A percentile compares a stretch with the other conserved stretches of the same genome.
phyloP scores from a whole-genome alignment of 2,797 vertebrate species.

The Tangara arthus region DNA sequence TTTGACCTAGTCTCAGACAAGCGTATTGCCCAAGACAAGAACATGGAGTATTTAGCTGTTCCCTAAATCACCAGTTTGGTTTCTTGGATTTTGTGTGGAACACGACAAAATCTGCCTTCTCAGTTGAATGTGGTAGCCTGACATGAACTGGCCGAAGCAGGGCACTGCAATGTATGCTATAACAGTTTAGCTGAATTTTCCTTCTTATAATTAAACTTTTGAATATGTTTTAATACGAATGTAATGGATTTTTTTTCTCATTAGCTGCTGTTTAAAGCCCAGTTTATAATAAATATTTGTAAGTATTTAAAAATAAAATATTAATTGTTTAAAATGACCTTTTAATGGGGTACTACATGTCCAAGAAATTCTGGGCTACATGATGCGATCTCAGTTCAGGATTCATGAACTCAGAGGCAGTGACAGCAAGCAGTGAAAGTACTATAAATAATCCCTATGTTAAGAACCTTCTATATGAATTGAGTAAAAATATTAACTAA shows the following conservation, averaged over 20 bases:
- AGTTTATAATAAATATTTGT: conserved; percentile 69
- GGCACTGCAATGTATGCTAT: neutral
- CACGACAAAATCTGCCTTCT: neutral
- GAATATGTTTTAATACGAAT: conserved; percentile 62
- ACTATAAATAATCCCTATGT: neutral
- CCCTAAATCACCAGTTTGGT: neutral
- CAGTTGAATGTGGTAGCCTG: neutral
- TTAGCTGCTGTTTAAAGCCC: conserved; percentile 56
- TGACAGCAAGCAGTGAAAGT: neutral
- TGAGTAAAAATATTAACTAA: neutral
- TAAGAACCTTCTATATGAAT: neutral
- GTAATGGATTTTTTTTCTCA: conserved; percentile 60
- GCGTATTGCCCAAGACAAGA: neutral
- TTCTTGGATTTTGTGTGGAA: neutral
- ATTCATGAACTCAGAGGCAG: neutral
- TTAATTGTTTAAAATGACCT: conserved; percentile 64
- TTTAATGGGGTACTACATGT: conserved; percentile 35
- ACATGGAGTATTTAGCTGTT: neutral
- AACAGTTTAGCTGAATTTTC: conserved; percentile 46
- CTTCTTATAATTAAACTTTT: conserved; percentile 59
- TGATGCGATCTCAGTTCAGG: neutral
- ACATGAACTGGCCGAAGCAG: neutral
- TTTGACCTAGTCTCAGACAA: neutral
- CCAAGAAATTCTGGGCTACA: neutral
- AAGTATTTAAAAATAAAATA: conserved; percentile 72